Conservation (phyloP, 2,888 invertebrate species). For the Trimorus sp. region DNA sequence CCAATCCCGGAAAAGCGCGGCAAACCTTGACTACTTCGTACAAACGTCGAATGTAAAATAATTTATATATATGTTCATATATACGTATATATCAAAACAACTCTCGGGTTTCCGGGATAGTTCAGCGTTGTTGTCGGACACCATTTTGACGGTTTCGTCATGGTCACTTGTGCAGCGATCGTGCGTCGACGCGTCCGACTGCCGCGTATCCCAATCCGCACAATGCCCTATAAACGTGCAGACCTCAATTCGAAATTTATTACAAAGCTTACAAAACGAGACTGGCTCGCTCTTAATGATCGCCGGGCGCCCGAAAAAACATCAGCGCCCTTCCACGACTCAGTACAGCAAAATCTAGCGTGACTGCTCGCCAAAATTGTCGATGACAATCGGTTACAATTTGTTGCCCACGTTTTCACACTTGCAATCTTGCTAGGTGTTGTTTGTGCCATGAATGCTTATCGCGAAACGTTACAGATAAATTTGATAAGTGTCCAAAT, state of each 20-base stretch:
- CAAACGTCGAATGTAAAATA: conserved; percentile 23
- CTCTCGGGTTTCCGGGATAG: conserved; percentile 10
- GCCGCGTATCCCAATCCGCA: conserved; percentile 20
- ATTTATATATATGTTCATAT: not conserved
- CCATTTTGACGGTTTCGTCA: no score
- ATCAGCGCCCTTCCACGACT: conserved; percentile 29
- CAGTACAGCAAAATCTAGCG: conserved; percentile 51
- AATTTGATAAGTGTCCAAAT: conserved; percentile 51
- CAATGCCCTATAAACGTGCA: conserved; percentile 49
- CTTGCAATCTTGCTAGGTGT: not conserved
- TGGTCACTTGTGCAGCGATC: no score
- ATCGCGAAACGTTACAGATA: conserved; percentile 52
- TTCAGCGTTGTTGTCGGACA: conserved; percentile 1
- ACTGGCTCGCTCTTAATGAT: conserved; percentile 49
- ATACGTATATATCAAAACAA: conserved; percentile 3
- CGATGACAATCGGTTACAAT: no score
- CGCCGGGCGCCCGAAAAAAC: conserved; percentile 34
- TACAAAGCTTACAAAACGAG: conserved; percentile 66
- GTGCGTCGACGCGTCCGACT: conserved; percentile 1
- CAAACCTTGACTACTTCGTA: not conserved
- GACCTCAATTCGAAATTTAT: conserved; percentile 49
- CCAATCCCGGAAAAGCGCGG: not conserved
- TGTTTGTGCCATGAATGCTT: conserved; percentile 58
- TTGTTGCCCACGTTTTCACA: conserved; percentile 12
- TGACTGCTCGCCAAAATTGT: conserved; percentile 22